Evolutionary conservation across 2,113 vertebrate species (phyloP).

Genomic region (Corvus hawaiiensis): DNA sequence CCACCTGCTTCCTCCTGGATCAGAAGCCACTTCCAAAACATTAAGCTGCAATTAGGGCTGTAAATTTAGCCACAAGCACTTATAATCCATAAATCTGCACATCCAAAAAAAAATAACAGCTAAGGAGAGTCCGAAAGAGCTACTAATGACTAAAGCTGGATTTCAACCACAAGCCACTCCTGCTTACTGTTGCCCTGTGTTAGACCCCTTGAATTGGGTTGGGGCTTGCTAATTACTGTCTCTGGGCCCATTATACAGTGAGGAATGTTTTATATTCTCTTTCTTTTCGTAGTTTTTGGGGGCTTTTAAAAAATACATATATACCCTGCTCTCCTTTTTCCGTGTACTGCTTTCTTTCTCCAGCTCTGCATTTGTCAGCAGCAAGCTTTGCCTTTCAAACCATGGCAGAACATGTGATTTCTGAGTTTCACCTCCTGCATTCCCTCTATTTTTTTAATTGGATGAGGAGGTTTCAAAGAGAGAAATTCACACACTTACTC

Average conservation of each 20-base stretch:
- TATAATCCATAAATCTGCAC: conserved; percentile 26
- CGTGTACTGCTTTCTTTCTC: background rate
- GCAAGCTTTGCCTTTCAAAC: background rate
- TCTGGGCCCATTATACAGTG: background rate
- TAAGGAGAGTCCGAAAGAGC: background rate
- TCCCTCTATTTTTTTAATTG: background rate
- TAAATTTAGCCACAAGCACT: background rate
- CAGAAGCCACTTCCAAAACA: background rate
- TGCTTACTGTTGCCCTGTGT: background rate
- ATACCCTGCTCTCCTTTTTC: accelerated
- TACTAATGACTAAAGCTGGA: conserved; percentile 14
- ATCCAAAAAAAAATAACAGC: conserved; percentile 47
- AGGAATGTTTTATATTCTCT: background rate
- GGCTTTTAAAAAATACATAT: background rate
- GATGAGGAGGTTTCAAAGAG: background rate
- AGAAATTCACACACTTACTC: conserved; percentile 47
- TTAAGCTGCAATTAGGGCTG: conserved; percentile 29
- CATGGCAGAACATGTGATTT: background rate
- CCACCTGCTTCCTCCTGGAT: background rate
- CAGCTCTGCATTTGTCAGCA: background rate
- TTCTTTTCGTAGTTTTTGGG: background rate
- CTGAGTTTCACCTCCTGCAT: background rate
- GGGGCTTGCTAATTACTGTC: background rate
- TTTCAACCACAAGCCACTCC: background rate
- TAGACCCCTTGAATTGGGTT: background rate